Conservation (phyloP, 1,140 invertebrate genomes). For the Drosophila bocqueti region DNA sequence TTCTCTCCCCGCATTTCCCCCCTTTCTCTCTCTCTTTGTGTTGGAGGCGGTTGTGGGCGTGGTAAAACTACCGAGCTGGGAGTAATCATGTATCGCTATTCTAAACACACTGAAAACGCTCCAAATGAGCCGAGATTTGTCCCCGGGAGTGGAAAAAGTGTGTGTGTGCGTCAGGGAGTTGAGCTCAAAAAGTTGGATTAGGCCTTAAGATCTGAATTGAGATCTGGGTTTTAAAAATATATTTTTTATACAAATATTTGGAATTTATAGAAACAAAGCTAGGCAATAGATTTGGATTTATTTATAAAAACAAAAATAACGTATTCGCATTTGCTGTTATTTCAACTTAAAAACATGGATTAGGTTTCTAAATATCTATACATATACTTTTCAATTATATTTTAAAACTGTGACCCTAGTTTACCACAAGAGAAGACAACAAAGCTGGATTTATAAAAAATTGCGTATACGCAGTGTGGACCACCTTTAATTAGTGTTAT, state of each 20-base stretch:
- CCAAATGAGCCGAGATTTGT: conserved; percentile 43
- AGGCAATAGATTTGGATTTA: neutral
- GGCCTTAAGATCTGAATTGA: neutral
- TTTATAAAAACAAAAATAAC: neutral
- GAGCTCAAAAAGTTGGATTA: neutral
- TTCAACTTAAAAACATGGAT: neutral
- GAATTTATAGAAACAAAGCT: neutral
- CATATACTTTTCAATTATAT: neutral
- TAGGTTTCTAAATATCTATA: neutral
- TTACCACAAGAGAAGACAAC: neutral
- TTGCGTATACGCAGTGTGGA: neutral
- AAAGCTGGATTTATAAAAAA: neutral
- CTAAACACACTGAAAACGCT: conserved; percentile 42
- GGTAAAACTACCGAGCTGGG: conserved; percentile 39
- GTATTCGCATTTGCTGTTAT: neutral
- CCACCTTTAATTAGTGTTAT: neutral
- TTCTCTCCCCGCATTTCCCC: too few species aligned
- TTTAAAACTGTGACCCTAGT: too few species aligned
- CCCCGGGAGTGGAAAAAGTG: conserved; percentile 1
- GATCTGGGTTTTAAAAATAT: neutral
- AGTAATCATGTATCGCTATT: conserved; percentile 41
- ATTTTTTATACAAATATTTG: too few species aligned
- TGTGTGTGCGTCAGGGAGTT: neutral
- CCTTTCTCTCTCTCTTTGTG: neutral
- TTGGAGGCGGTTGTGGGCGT: conserved; percentile 33